phyloP scores from a whole-genome alignment of 2,888 invertebrate species.

The Adelognathus sp. region DNA sequence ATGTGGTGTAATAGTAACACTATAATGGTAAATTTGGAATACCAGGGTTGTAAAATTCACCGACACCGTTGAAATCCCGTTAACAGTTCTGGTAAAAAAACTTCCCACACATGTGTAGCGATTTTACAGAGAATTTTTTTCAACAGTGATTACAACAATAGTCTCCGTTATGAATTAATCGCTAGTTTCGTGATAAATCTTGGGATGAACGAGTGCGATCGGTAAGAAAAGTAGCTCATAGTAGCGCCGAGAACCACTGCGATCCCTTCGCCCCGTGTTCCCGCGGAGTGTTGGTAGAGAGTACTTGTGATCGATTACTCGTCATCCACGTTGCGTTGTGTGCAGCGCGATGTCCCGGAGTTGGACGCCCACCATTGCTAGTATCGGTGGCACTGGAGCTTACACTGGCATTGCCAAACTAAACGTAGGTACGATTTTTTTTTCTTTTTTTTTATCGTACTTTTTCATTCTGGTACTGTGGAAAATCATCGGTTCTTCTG shows the following conservation, averaged over 20 bases:
- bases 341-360: conserved; percentile 71
- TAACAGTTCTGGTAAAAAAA: no score
- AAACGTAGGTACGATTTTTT: conserved; percentile 65
- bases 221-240: not conserved
- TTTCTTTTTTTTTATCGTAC: conserved; percentile 36
- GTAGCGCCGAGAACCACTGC: conserved; percentile 46
- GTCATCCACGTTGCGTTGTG: conserved; percentile 70
- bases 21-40: no score
- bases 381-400: not conserved
- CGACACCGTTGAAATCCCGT: no score
- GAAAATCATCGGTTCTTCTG: conserved; percentile 5
- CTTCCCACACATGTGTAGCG: no score
- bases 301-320: conserved; percentile 79
- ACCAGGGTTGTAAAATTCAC: no score
- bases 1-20: no score
- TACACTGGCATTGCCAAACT: conserved; percentile 69
- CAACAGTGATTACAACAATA: no score
- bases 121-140: no score
- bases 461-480: not conserved
- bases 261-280: conserved; percentile 33
- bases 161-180: no score
- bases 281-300: conserved; percentile 75
- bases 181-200: no score
- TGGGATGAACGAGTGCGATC: not conserved
- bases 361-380: conserved; percentile 69